Percentiles rank a stretch among this genome's conserved stretches.
Conservation (phyloP, 2,888 invertebrate genomes). For the Liposcelis brunnea region DNA sequence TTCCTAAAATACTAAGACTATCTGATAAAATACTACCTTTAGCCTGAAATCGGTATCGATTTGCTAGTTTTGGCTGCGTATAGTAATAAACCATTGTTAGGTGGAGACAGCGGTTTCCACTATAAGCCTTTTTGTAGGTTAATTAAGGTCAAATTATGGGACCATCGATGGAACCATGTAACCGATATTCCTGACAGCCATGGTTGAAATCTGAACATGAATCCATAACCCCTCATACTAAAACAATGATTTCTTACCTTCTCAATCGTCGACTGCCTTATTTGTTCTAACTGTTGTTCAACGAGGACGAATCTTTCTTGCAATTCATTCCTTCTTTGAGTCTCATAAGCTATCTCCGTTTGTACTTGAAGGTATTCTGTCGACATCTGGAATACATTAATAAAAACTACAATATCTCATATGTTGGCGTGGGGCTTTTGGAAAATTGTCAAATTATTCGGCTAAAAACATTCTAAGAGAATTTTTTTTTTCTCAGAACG, state of each 20-base stretch:
- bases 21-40: too few relatives aligned
- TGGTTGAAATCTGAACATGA: background rate
- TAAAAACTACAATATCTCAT: constrained; percentile 13
- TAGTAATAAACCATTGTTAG: too few relatives aligned
- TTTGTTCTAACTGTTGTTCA: constrained; percentile 39
- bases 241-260: constrained; percentile 44
- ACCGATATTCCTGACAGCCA: too few relatives aligned
- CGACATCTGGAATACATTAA: constrained; percentile 39
- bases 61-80: too few relatives aligned
- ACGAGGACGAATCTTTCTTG: constrained; percentile 43
- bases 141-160: too few relatives aligned
- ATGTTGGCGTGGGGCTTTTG: background rate
- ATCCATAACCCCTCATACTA: background rate
- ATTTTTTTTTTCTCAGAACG: background rate
- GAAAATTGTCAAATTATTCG: background rate
- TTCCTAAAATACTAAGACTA: too few relatives aligned
- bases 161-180: too few relatives aligned
- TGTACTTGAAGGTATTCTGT: constrained; percentile 79
- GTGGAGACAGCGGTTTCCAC: too few relatives aligned
- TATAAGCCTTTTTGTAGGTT: too few relatives aligned
- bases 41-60: too few relatives aligned
- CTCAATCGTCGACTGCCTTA: constrained; percentile 47
- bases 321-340: constrained; percentile 59
- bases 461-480: too few relatives aligned
- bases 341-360: constrained; percentile 66